Evolutionary conservation across 2,888 invertebrate species (phyloP).

Genomic region (Brachypterus glaber): DNA sequence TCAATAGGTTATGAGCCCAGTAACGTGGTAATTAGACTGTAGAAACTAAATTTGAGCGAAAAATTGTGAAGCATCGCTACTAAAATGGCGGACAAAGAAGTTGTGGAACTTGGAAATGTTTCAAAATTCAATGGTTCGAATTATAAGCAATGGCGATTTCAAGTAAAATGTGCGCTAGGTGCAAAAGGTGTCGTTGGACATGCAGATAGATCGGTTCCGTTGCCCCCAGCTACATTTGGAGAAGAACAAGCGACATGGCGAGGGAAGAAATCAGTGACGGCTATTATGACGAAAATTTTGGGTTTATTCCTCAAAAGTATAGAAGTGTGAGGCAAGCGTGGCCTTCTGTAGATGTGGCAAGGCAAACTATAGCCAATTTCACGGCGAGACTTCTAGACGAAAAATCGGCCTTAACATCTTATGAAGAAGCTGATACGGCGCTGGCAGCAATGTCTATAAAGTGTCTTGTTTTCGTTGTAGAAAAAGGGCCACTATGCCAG

Average conservation of each 20-base stretch:
- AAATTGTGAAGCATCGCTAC: conserved; percentile 12
- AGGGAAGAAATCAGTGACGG: too few relatives aligned
- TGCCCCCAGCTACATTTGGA: neutral
- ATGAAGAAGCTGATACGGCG: conserved; percentile 15
- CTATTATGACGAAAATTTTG: too few relatives aligned
- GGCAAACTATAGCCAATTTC: conserved; percentile 19
- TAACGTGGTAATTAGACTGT: too few relatives aligned
- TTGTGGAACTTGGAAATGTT: conserved; percentile 5
- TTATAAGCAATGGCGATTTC: conserved; percentile 19
- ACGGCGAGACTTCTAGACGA: conserved; percentile 20
- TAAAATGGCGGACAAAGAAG: conserved; percentile 5
- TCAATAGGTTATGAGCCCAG: conserved; percentile 8
- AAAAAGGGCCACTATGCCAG: too few relatives aligned
- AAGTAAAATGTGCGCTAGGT: conserved; percentile 16
- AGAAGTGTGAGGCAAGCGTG: conserved; percentile 18
- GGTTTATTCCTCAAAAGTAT: conserved; percentile 13
- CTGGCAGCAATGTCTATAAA: too few relatives aligned
- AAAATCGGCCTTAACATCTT: conserved; percentile 13
- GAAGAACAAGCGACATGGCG: too few relatives aligned
- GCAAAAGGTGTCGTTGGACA: conserved; percentile 11
- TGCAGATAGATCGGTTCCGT: conserved; percentile 3
- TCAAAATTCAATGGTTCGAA: conserved; percentile 17
- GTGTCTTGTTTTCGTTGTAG: too few relatives aligned
- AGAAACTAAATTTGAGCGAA: too few relatives aligned
- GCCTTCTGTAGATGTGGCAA: conserved; percentile 16